Evolutionary conservation across 2,113 vertebrate genomes (phyloP).

Genomic region (Thamnaconus septentrionalis): DNA sequence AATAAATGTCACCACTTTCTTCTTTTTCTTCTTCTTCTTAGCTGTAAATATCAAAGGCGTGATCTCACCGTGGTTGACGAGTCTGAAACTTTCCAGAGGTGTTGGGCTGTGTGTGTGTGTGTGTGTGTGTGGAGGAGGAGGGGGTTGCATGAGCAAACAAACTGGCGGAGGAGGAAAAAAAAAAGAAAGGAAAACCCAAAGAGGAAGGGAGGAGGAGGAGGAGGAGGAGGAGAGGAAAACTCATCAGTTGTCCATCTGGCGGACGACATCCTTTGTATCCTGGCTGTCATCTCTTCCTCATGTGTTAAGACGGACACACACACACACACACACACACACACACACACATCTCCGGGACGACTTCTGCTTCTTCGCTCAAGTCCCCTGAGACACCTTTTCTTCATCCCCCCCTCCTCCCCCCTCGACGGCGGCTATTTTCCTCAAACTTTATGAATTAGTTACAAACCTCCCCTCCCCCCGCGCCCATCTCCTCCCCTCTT

Average conservation of each 20-base stretch:
- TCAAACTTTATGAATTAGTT: constrained; percentile 85
- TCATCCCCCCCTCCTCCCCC: constrained; percentile 48
- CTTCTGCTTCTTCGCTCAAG: constrained; percentile 77
- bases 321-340: constrained; percentile 27
- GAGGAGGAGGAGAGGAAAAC: constrained; percentile 40
- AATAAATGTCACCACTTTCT: constrained; percentile 34
- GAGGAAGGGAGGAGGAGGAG: constrained; percentile 38
- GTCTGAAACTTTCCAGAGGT: constrained; percentile 70
- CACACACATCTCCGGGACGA: constrained; percentile 70
- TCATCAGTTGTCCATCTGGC: constrained; percentile 81
- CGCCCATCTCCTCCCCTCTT: constrained; percentile 40
- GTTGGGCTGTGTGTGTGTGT: too few relatives aligned
- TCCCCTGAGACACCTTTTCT: constrained; percentile 76
- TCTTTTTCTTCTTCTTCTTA: background rate
- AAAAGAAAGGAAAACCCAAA: constrained; percentile 53
- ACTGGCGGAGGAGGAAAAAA: constrained; percentile 39
- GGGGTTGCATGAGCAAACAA: constrained; percentile 70
- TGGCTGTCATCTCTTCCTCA: constrained; percentile 79
- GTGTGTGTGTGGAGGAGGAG: too few relatives aligned
- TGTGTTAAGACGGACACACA: constrained; percentile 78
- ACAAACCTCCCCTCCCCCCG: constrained; percentile 68
- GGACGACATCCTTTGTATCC: constrained; percentile 81
- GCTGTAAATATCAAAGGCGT: constrained; percentile 61
- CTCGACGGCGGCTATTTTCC: constrained; percentile 72
- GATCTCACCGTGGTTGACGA: constrained; percentile 57